Base-by-base conservation (phyloP, 2,113 vertebrate species). In the Andinoacara biseriatus region DNA sequence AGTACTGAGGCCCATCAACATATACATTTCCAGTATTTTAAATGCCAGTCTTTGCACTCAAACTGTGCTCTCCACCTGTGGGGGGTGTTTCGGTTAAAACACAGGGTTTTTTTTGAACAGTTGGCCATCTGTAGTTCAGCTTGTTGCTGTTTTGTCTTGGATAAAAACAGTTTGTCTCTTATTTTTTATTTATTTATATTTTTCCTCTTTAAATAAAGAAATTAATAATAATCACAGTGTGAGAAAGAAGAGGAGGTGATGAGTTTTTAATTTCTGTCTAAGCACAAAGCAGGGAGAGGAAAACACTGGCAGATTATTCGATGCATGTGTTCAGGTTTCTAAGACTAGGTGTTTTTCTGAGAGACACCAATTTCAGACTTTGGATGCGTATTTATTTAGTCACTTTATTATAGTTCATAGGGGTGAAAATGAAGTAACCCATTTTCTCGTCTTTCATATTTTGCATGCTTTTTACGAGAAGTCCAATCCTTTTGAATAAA, bases 231-330 rank as follows among this genome's bases (percentile, higher is more conserved):
- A 54, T 18, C 24, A 52, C 43, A 1, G 6, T 31, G 46, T 52
- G 46, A 54, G 43, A 72, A 72, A 49, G 65, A 72, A 72, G 67
- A 72, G 26, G 67, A 72, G 67, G 46, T 72, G 26, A 72, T 72
- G 2, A 54, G 43, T 33, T 72, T 52, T 54, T 72, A 52, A 13
- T 54, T 31, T 18, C 8, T 67, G 24, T 49, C 15, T 49, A 17
- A 29, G 40, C 22, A 11, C 31, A 72, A 72, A 54, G 6, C 43
- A n/a, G 10, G 46, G 43, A 8, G 24, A 72, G 22, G 24, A 7
- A 10, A 8, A 52, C n/a, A 54, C 46, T 52, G 17, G 26, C 46
- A 5, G 65, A 52, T 24, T 24, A 31, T 33, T 72, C 52, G 26
- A n/a, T 72, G 46, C 26, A 54, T 72, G 52, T 72, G 67, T 54